Conservation (phyloP, 2,888 invertebrate genomes). For the Conus canariensis region DNA sequence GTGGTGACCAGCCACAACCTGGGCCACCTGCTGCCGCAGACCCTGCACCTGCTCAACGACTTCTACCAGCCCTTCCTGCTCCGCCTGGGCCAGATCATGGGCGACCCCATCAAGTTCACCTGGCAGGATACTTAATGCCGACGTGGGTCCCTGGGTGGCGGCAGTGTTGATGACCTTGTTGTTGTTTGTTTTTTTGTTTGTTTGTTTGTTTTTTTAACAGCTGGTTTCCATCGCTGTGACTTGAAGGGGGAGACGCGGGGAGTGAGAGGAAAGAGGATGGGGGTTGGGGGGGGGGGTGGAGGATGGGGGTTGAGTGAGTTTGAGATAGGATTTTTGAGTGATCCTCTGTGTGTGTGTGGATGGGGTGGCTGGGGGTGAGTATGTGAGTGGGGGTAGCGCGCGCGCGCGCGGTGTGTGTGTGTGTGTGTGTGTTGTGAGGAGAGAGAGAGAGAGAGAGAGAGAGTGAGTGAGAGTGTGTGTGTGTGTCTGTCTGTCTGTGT, state of each 20-base stretch:
- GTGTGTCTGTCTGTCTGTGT: background rate
- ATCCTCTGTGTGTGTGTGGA: background rate
- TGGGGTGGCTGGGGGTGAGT: background rate
- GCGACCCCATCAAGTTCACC: constrained; percentile 53
- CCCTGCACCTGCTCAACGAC: constrained; percentile 52
- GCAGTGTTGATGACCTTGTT: background rate
- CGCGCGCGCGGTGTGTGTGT: too few relatives aligned
- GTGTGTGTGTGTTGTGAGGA: background rate
- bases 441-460: background rate
- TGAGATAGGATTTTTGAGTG: background rate
- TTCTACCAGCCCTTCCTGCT: constrained; percentile 61
- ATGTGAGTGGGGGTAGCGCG: too few relatives aligned
- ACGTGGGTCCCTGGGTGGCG: background rate
- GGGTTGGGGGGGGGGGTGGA: too few relatives aligned
- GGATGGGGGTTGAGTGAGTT: background rate
- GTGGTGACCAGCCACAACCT: constrained; percentile 52
- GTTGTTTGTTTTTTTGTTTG: too few relatives aligned
- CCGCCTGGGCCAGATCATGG: constrained; percentile 54
- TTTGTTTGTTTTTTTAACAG: too few relatives aligned
- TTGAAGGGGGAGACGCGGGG: background rate
- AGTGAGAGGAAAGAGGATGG: too few relatives aligned
- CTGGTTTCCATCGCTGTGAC: background rate
- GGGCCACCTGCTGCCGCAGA: constrained; percentile 58
- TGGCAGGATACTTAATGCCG: constrained; percentile 47
- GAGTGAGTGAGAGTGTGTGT: too few relatives aligned